Base-by-base conservation (phyloP, 1,140 invertebrate species). In the Thaumetopoea pityocampa region DNA sequence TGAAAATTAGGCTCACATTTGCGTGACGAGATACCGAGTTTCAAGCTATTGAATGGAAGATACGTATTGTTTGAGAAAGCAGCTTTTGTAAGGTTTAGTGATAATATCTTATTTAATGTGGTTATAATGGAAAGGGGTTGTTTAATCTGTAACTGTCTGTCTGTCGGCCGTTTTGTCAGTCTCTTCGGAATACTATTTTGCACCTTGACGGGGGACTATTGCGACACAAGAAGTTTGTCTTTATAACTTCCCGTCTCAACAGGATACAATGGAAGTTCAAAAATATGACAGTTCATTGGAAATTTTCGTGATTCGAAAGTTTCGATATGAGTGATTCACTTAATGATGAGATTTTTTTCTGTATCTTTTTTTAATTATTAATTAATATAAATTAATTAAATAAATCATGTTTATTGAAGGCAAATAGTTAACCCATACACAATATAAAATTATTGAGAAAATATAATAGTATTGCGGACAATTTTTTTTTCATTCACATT, bases 101-200 rank as follows among this genome's bases (percentile, higher is more conserved):
- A 82, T 82, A 67, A 76, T 80, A 82, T 82, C 74, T 79, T 82
- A n/a, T n/a, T n/a, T n/a, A 80, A 82, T 82, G 70, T 71, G 66
- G 57, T 73, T 79, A 68, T 77, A 70, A 81, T 77, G 67, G 79
- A 9, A 73, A 64, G 64, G 67, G 64, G 70, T 61, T 42, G 43
- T 62, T 47, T 79, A 79, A 82, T 82, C 74, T 79, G 74, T 79
- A 78, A 79, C 74, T 82, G 78, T 79, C 61, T 49, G 61, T 61
- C 47, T 62, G 64, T 49, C 30, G n/a, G 63, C 53, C 33, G 12
- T 67, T 70, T 67, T 45, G 43, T 42, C 34, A 33, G n/a, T n/a
- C n/a, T n/a, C n/a, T n/a, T n/a, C n/a, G n/a, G n/a, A n/a, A n/a
- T 66, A 59, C 68, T 56, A 28, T 71, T 82, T 79, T 51, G 68